Evolutionary conservation across 2,113 vertebrate species (phyloP).

Genomic region (Ictalurus punctatus): DNA sequence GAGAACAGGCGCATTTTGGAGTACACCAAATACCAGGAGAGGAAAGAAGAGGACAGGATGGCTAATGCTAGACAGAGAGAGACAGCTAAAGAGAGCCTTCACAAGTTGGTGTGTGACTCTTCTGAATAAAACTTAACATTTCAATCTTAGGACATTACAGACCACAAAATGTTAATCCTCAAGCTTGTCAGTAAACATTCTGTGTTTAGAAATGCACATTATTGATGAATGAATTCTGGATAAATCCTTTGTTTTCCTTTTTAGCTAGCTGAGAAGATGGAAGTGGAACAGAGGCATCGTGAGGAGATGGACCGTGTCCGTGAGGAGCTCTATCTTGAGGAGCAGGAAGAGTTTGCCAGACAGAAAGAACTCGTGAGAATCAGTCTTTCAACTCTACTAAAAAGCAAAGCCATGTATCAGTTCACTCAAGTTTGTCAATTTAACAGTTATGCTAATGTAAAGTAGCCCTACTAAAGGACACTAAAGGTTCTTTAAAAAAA

Average conservation of each 20-base stretch:
- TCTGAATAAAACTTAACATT: background rate
- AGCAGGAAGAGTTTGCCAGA: constrained; percentile 75
- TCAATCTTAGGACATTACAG: background rate
- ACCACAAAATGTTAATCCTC: background rate
- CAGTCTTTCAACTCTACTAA: background rate
- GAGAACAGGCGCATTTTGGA: constrained; percentile 87
- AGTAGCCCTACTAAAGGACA: background rate
- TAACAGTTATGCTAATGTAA: background rate
- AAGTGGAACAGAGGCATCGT: constrained; percentile 71
- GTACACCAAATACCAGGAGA: constrained; percentile 75
- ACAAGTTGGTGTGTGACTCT: constrained; percentile 71
- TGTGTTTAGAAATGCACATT: background rate
- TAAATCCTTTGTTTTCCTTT: background rate
- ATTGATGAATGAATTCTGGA: background rate
- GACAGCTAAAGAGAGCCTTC: constrained; percentile 77
- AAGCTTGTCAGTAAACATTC: background rate
- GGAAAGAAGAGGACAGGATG: constrained; percentile 74
- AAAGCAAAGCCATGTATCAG: background rate
- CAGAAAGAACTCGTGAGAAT: constrained; percentile 79
- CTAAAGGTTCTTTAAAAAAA: background rate
- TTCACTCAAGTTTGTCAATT: background rate
- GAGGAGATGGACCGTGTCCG: constrained; percentile 82
- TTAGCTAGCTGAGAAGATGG: constrained; percentile 78
- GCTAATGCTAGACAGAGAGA: constrained; percentile 77
- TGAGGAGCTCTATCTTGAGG: constrained; percentile 83